A percentile compares a stretch with the other conserved stretches of the same genome.
phyloP scores from a whole-genome alignment of 2,113 vertebrate species.

The Chelonoidis abingdonii region DNA sequence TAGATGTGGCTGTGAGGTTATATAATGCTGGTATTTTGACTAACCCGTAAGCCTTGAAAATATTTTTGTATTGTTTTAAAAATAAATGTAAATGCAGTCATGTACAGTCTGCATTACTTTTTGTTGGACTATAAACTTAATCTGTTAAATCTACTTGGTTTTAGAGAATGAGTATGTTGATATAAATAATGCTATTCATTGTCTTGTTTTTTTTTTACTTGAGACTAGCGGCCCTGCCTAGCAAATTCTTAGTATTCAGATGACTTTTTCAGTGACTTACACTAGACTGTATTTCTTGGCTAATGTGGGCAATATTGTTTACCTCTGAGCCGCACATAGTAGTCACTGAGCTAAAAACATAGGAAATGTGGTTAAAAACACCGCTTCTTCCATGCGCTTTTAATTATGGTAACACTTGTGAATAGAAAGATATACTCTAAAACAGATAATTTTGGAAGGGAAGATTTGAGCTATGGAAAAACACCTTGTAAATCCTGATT shows the following conservation, averaged over 20 bases:
- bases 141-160: neutral
- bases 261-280: neutral
- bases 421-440: neutral
- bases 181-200: neutral
- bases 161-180: neutral
- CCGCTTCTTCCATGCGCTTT: no score
- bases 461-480: neutral
- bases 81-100: neutral
- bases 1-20: neutral
- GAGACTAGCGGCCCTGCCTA: neutral
- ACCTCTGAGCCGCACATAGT: neutral
- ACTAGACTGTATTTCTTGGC: neutral
- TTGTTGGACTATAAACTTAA: neutral
- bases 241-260: neutral
- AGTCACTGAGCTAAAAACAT: neutral
- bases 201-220: neutral
- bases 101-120: neutral
- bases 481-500: neutral
- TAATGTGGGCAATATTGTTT: neutral
- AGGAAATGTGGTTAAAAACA: neutral
- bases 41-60: neutral
- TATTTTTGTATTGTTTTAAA: neutral
- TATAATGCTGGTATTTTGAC: rapidly evolving
- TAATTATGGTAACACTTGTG: neutral
- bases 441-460: neutral